Evolutionary conservation across 1,140 invertebrate genomes (phyloP), one percentile per base, ranked within the genome.

Genomic region (Dendrolimus kikuchii): DNA sequence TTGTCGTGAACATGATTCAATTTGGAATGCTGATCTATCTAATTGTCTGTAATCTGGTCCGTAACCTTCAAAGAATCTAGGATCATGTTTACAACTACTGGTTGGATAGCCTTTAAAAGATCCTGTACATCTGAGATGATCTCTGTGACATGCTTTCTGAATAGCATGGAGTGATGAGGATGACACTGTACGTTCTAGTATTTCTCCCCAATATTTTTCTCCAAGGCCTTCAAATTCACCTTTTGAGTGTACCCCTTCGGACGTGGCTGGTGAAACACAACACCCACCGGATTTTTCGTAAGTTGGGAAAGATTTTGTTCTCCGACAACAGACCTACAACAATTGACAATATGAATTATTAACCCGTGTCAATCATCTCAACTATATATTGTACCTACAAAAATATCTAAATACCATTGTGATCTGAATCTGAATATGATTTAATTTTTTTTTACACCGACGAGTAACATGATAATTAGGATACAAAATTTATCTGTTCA

Each of bases 181-280:
- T 39, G 92, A 92, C 6, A 93, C 89, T 2, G 92, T 93, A 7
- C 92, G 84, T 73, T 93, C 92, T 39, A 93, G 78, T 60, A 93
- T 93, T 85, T 93, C 92, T 38, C 92, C 92, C 92, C 92, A 93
- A 69, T 93, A 92, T 77, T 93, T 93, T 72, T 93, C 92, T n/a
- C 92, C 91, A 1, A 92, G 83, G 4, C 91, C 91, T 68, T 93
- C 92, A 50, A 92, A 88, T 67, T 92, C 91, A 42, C 90, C 89
- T 47, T 89, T 88, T 8, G 82, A 83, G 56, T 87, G 82, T 48
- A 85, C 64, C n/a, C 81, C 83, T 48, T 87, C 86, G 36, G 87
- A 88, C 5, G 77, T 77, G 5, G 75, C 66, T 6, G 85, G 70
- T 1, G 87, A 88, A 38, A 81, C 80, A 62, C 87, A 88, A 56